Percentiles rank a stretch among this genome's conserved stretches.
phyloP scores from a whole-genome alignment of 2,888 invertebrate genomes.

The Drosophila infuscata region DNA sequence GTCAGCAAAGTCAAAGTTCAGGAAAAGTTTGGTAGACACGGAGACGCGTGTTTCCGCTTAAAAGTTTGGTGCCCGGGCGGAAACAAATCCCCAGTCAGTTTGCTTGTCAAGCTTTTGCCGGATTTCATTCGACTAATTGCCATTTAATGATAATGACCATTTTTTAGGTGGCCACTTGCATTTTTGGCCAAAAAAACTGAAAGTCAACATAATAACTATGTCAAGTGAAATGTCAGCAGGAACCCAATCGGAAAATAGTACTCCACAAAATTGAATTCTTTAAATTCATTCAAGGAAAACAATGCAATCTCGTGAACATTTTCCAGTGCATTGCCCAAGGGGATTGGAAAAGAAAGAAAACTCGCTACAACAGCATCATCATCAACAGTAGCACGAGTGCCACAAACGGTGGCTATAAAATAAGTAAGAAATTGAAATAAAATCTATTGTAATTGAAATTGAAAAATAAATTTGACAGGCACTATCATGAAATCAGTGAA shows the following conservation, averaged over 20 bases:
- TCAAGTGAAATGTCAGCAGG: conserved; percentile 22
- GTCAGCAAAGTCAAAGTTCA: conserved; percentile 42
- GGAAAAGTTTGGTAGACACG: conserved; percentile 17
- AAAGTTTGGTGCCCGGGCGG: conserved; percentile 51
- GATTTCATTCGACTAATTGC: conserved; percentile 58
- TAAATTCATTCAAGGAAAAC: conserved; percentile 48
- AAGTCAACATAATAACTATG: neutral
- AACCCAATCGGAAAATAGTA: conserved; percentile 4
- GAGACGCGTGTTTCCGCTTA: conserved; percentile 73
- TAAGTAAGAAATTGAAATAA: conserved; percentile 64
- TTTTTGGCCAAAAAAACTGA: neutral
- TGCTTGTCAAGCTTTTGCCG: conserved; percentile 43
- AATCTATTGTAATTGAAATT: conserved; percentile 67
- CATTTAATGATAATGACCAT: conserved; percentile 74
- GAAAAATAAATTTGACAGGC: conserved; percentile 33
- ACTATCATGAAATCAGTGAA: conserved; percentile 18
- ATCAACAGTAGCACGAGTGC: conserved; percentile 1
- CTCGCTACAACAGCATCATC: conserved; percentile 20
- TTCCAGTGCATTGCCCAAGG: conserved; percentile 37
- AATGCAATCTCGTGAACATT: conserved; percentile 63
- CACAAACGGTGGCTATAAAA: conserved; percentile 65
- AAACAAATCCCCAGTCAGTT: conserved; percentile 48
- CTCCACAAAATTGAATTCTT: conserved; percentile 17
- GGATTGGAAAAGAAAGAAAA: conserved; percentile 4
- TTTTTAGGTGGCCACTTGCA: conserved; percentile 50